These are phyloP conservation scores for Pristionchus japonicus DNA, from an alignment of 2,888 invertebrate genomes.

Conservation along the genomic window DNA sequence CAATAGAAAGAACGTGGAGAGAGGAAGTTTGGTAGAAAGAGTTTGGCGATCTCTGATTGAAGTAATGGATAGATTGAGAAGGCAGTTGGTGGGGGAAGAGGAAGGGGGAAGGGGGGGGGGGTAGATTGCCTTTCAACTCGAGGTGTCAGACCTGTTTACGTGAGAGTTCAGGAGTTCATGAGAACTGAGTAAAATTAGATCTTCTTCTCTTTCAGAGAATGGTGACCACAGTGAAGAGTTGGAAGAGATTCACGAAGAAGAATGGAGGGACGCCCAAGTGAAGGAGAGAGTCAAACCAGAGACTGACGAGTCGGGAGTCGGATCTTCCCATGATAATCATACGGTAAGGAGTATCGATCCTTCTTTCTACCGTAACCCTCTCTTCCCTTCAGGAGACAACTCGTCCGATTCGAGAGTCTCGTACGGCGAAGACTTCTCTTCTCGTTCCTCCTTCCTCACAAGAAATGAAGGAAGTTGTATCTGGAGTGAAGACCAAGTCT, in stretches of 20 bases:
- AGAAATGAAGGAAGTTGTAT: slow-evolving; percentile 62
- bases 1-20: neutral
- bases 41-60: neutral
- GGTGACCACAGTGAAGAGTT: slow-evolving; percentile 51
- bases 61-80: neutral
- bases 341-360: neutral
- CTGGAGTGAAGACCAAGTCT: slow-evolving; percentile 57
- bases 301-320: slow-evolving; percentile 36
- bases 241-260: slow-evolving; percentile 52
- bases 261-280: slow-evolving; percentile 43
- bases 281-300: slow-evolving; percentile 12
- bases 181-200: slow-evolving; percentile 8
- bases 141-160: neutral
- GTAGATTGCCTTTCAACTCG: neutral
- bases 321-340: slow-evolving; percentile 29
- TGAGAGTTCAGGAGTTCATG: neutral
- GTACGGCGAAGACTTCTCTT: slow-evolving; percentile 59
- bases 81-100: neutral
- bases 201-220: neutral
- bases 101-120: neutral
- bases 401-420: neutral
- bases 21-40: neutral
- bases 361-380: neutral
- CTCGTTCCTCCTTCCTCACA: slow-evolving; percentile 60
- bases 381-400: neutral